phyloP scores from a whole-genome alignment of 2,797 vertebrate species.

The Tamandua tetradactyla region DNA sequence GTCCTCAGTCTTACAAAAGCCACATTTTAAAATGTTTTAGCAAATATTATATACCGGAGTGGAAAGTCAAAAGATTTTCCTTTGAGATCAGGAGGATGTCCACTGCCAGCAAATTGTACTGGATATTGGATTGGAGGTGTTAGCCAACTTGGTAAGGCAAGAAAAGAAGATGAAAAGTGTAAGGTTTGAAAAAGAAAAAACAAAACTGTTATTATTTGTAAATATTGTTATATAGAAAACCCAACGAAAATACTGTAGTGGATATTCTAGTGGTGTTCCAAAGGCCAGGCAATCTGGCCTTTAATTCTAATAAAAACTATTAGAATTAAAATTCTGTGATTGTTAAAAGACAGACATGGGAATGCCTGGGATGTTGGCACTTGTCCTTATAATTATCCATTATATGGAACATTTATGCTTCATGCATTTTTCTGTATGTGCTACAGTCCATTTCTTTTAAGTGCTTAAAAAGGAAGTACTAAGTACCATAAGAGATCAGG shows the following conservation, averaged over 20 bases:
- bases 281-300: not conserved
- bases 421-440: not conserved
- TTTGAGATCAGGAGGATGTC: not conserved
- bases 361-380: not conserved
- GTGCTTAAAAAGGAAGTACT: not conserved
- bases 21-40: not conserved
- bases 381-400: not conserved
- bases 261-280: not conserved
- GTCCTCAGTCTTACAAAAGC: not conserved
- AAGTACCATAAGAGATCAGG: not conserved
- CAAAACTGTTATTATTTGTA: conserved; percentile 10
- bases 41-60: not conserved
- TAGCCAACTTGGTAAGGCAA: not conserved
- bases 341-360: not conserved
- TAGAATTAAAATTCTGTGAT: not conserved
- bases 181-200: not conserved
- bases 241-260: not conserved
- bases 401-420: not conserved
- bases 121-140: not conserved
- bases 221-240: not conserved
- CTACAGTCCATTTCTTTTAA: not conserved
- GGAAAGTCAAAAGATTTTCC: not conserved
- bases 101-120: not conserved
- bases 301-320: too few species aligned
- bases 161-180: not conserved